Evolutionary conservation across 2,888 invertebrate genomes (phyloP), one percentile per base, ranked within the genome.

Genomic region (Acanthopleura granulata): DNA sequence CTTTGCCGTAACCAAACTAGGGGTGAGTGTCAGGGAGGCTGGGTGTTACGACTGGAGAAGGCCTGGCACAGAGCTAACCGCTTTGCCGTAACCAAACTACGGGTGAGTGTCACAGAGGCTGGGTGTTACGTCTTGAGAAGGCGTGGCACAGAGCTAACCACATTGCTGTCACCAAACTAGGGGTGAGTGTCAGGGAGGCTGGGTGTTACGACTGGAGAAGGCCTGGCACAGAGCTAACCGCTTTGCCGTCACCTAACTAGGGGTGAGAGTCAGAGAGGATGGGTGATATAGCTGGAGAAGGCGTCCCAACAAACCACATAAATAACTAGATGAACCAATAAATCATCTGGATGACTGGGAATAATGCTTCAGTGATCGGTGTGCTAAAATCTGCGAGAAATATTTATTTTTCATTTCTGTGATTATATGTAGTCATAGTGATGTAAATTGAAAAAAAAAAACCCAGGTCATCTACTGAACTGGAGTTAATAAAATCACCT

Each of bases 141-240:
- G 96, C 97, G 76, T 99, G 98, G 97, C 97, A 98, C 89, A 94
- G 95, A 82, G 95, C 96, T 80, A 95, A 97, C 79, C 97, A 97
- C 90, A 94, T 95, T 82, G 95, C 97, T 80, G 96, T 98, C 57
- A 57, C 57, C 22, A 57, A 57, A 57, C 57, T 57, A 57, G 57
- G 51, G 57, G 57, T 57, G 57, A 57, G 57, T 40, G 40, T 40
- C 40, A 40, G 40, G 9, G 40, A 6, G 40, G 40, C 4, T 40
- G 40, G 87, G 92, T 98, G 85, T 92, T 97, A 85, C 93, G 96
- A 86, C 95, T 99, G 80, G 98, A 98, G 92, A 95, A 95, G 82
- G 96, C 97, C 76, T 99, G 98, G 97, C 97, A 98, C 89, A 94
- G 95, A 82, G 95, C 96, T 80, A 95, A 97, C 79, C 97, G 97